phyloP scores from a whole-genome alignment of 2,113 vertebrate genomes.

The Callipepla californica region DNA sequence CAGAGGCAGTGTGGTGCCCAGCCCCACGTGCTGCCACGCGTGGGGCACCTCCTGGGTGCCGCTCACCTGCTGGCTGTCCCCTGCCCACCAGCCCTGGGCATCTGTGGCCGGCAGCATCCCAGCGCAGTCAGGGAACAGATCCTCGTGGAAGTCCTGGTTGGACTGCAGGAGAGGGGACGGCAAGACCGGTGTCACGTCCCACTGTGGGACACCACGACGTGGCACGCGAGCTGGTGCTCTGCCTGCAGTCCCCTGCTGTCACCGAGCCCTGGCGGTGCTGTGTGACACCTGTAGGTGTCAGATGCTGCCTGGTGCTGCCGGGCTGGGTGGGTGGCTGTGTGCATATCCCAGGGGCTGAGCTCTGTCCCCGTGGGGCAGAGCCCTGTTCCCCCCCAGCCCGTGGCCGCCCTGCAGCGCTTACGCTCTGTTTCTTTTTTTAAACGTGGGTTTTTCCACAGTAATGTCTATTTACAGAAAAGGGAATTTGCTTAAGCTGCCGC shows the following conservation, averaged over 20 bases:
- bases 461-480: background rate
- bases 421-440: background rate
- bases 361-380: background rate
- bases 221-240: background rate
- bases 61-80: conserved; percentile 88
- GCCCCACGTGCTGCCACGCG: background rate
- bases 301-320: background rate
- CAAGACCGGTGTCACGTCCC: fast-evolving
- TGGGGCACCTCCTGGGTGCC: fast-evolving
- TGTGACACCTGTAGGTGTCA: background rate
- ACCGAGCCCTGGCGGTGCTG: background rate
- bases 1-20: background rate
- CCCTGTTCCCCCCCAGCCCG: background rate
- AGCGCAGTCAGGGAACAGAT: conserved; percentile 88
- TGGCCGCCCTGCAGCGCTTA: background rate
- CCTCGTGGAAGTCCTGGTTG: conserved; percentile 88
- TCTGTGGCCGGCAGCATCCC: conserved; percentile 80
- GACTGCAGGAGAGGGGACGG: conserved; percentile 64
- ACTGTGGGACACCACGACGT: background rate
- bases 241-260: background rate
- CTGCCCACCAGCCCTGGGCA: conserved; percentile 89
- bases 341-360: background rate
- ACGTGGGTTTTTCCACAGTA: background rate
- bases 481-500: background rate
- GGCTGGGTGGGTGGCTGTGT: background rate